Evolutionary conservation across 1,140 invertebrate genomes (phyloP).

Genomic region (Zaprionus inermis): DNA sequence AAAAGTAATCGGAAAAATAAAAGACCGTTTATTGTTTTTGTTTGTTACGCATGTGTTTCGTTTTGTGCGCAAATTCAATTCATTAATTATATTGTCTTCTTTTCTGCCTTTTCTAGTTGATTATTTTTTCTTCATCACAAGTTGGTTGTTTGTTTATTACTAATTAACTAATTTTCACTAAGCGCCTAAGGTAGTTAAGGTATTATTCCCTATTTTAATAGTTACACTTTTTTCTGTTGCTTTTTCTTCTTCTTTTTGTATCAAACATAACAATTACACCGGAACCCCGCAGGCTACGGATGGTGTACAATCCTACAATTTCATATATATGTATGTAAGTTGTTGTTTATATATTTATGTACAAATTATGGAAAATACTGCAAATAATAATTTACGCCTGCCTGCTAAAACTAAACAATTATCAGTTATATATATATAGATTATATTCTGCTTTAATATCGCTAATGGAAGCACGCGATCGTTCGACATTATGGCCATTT

Average conservation of each 20-base stretch:
- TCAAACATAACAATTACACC: constrained; percentile 71
- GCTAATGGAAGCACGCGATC: constrained; percentile 81
- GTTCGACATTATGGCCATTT: constrained; percentile 67
- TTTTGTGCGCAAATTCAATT: constrained; percentile 23
- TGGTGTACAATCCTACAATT: constrained; percentile 49
- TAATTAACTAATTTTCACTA: constrained; percentile 61
- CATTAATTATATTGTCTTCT: constrained; percentile 38
- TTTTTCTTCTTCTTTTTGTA: constrained; percentile 2
- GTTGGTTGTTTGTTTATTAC: constrained; percentile 69
- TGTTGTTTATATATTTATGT: constrained; percentile 35
- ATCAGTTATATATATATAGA: constrained; percentile 47
- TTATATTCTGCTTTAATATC: constrained; percentile 61
- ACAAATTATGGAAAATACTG: constrained; percentile 65
- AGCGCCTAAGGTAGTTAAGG: constrained; percentile 32
- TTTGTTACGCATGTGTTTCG: not conserved
- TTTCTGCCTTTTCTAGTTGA: constrained; percentile 69
- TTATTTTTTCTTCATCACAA: constrained; percentile 62
- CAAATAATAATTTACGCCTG: constrained; percentile 77
- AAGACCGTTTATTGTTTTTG: constrained; percentile 6
- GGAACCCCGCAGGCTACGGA: constrained; percentile 45
- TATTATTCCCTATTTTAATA: constrained; percentile 1
- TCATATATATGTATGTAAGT: constrained; percentile 16
- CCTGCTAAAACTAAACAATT: constrained; percentile 68
- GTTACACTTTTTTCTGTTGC: constrained; percentile 18
- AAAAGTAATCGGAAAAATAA: constrained; percentile 5